Percentiles rank a stretch among this genome's conserved stretches.
Evolutionary conservation across 2,113 vertebrate genomes (phyloP).

Genomic region (Nestor notabilis): DNA sequence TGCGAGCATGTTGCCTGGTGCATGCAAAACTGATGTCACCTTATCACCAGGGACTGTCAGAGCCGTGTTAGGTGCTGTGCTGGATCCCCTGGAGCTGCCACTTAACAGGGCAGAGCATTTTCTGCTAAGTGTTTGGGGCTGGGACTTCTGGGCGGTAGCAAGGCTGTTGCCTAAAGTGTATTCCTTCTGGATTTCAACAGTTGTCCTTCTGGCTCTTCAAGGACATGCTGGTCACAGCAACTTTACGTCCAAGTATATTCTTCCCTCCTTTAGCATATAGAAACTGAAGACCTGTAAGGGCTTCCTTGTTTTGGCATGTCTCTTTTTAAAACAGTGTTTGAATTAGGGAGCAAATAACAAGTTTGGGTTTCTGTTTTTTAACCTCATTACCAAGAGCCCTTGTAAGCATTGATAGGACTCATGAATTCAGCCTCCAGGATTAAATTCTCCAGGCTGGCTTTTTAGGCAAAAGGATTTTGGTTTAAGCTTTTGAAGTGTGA

Average conservation of each 20-base stretch:
- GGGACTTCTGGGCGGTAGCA: neutral
- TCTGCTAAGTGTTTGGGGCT: conserved; percentile 39
- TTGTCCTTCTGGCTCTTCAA: neutral
- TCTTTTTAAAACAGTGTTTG: neutral
- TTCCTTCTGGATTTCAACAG: neutral
- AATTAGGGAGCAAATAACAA: neutral
- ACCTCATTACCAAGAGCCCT: neutral
- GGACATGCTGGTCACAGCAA: neutral
- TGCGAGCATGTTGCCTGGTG: fast-evolving
- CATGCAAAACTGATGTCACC: fast-evolving
- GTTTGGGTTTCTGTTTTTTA: neutral
- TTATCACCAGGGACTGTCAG: neutral
- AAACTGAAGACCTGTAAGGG: neutral
- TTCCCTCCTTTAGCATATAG: neutral
- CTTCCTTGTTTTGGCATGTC: neutral
- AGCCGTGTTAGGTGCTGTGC: neutral
- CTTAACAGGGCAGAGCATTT: conserved; percentile 5
- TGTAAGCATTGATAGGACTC: neutral
- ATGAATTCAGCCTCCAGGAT: neutral
- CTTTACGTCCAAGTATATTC: neutral
- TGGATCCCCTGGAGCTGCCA: neutral
- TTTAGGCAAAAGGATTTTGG: conserved; percentile 9
- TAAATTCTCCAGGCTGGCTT: neutral
- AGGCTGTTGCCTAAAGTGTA: fast-evolving
- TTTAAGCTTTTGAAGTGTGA: conserved; percentile 47